Base-by-base conservation (phyloP, 2,797 vertebrate genomes). In the Rhinella marina region DNA sequence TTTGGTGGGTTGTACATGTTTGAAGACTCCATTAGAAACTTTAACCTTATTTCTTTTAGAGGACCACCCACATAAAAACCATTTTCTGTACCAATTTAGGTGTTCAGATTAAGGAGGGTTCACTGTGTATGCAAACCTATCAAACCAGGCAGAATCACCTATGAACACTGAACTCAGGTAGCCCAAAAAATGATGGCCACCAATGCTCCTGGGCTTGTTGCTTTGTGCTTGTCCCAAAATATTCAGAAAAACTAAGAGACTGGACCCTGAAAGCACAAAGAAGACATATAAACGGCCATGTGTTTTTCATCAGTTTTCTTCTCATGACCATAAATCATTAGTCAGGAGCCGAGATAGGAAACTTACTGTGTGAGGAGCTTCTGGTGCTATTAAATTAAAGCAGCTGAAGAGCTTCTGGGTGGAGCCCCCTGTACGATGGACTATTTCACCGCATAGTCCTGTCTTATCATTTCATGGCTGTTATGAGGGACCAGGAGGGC, bases 371-470 rank as follows among this genome's bases (percentile, higher is more conserved):
- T 1, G 12, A 61, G 82, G 32, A 64, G 83, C 57, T 81, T 21
- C 59, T 81, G n/a, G 68, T 56, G 11, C 70, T 75, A 82, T 85
- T 88, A 29, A 88, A 88, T 81, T 88, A 82, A n/a, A 29, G 19
- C 76, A 75, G 77, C 77, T 56, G 68, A 73, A 81, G 48, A 68
- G 64, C 66, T 29, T 13, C 25, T 75, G 54, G 32, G 27, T 77
- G 41, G 77, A 85, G 13, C 1, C 72, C 73, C 56, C 32, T 48
- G 50, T 54, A 19, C 72, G 19, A 59, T 16, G 14, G 16, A 54
- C 41, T 29, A 17, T 27, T 52, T 81, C 83, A 80, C 50, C 1
- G 12, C 68, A 25, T 21, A n/a, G 78, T 48, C 70, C 73, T 52
- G 29, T 56, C 27, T 70, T 76, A 68, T 50, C 59, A 59, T 73